Base-by-base conservation (phyloP, 2,888 invertebrate genomes). In the Cryptophagus acutangulus region DNA sequence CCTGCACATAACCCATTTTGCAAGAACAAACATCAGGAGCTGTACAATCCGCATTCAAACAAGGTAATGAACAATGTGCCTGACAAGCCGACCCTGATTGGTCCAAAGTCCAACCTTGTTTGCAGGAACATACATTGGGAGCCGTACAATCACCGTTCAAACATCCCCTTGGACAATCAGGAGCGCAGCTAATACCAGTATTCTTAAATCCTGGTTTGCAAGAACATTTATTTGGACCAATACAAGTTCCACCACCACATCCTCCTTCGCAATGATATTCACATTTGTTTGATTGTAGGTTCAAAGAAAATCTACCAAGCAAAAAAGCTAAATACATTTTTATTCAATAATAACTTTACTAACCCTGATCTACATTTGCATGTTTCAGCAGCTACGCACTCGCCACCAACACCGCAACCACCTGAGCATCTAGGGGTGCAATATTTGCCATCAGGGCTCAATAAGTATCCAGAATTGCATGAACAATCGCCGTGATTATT, bases 401-500 rank as follows among this genome's bases (percentile, higher is more conserved):
- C 71, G 13, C 74, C 73, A 65, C 77, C 79, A 39, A 67, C 53
- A 2, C 73, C 73, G 36, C 79, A 80, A 40, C 67, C 67, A 2
- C 66, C 65, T 8, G 56, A 59, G 55, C 85, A 85, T 15, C 67
- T 65, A 0, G 85, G 82, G 1, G 74, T 55, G 51, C 85, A 85
- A 56, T 71, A 79, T 49, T 73, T 75, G 28, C 78, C 72, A 1
- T 75, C 72, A 0, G 69, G 63, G 47, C 81, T 79, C 38, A 78
- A 58, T 17, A 63, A 71, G 54, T 71, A 81, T 1, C 82, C 73
- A 30, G 74, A 66, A 57, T 74, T 76, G 56, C 87, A 87, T 4
- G 75, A 69, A 46, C 87, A 87, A 20, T 73, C 72, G 1, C 74
- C 74, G 33, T 76, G 72, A 0, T 74, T 69, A 46, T 77, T 70